Evolutionary conservation across 2,113 vertebrate species (phyloP).

Genomic region (Mormoops blainvillei): DNA sequence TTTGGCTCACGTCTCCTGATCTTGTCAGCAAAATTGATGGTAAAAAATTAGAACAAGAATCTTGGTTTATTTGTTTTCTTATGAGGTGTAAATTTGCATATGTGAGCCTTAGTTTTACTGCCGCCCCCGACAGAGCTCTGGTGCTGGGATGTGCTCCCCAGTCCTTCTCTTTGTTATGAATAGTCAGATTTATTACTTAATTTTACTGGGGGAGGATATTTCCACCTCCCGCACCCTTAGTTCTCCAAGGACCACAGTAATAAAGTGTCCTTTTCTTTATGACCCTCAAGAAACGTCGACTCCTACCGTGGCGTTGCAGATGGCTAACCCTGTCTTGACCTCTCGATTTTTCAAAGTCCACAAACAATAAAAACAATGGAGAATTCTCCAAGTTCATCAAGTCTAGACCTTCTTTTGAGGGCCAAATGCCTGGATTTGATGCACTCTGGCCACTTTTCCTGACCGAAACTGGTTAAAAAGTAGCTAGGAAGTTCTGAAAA

Average conservation of each 20-base stretch:
- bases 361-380: constrained; percentile 17
- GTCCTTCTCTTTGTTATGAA: not conserved
- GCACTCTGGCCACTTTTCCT: constrained; percentile 17
- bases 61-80: constrained; percentile 57
- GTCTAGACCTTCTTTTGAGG: not conserved
- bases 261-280: not conserved
- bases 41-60: constrained; percentile 56
- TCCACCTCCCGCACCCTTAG: not conserved
- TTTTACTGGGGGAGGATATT: not conserved
- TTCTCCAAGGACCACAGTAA: not conserved
- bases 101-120: constrained; percentile 10
- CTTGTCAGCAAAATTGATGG: constrained; percentile 61
- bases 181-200: constrained; percentile 8
- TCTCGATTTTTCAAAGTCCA: constrained; percentile 32
- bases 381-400: not conserved
- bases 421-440: not conserved
- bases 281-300: not conserved
- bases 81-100: constrained; percentile 45
- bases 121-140: constrained; percentile 1
- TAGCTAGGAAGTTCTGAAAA: constrained; percentile 55
- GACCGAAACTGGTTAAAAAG: constrained; percentile 66
- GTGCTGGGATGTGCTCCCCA: not conserved
- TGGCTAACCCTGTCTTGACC: constrained; percentile 40
- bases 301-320: not conserved
- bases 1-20: constrained; percentile 70